phyloP scores from a whole-genome alignment of 2,113 vertebrate species.

The Nothoprocta pentlandii region DNA sequence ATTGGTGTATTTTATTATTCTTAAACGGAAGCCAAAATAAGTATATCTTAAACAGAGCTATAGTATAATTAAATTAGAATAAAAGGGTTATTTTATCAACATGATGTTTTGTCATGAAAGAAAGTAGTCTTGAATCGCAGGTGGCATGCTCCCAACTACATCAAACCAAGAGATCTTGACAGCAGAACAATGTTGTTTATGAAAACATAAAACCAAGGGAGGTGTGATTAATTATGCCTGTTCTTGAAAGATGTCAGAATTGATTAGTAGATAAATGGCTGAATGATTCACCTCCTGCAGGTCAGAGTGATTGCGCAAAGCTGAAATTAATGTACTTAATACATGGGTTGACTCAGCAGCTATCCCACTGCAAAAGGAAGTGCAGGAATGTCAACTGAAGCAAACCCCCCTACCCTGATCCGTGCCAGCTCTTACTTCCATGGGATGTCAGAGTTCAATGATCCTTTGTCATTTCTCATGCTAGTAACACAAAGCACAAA shows the following conservation, averaged over 20 bases:
- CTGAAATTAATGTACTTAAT: slow-evolving; percentile 65
- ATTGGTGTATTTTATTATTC: not conserved
- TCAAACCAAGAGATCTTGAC: slow-evolving; percentile 42
- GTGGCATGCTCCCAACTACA: slow-evolving; percentile 37
- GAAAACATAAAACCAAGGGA: slow-evolving; percentile 71
- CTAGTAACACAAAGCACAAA: not conserved
- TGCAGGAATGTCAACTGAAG: not conserved
- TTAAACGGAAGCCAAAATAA: not conserved
- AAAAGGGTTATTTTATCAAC: slow-evolving; percentile 56
- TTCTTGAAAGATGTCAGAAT: slow-evolving; percentile 73
- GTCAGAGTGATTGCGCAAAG: slow-evolving; percentile 71
- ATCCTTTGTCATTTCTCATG: not conserved
- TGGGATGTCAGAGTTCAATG: not conserved
- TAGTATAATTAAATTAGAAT: slow-evolving; percentile 50
- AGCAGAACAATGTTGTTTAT: slow-evolving; percentile 72
- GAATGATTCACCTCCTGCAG: slow-evolving; percentile 74
- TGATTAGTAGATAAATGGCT: slow-evolving; percentile 74
- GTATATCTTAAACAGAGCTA: slow-evolving; percentile 43
- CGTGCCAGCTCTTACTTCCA: not conserved
- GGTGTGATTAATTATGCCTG: slow-evolving; percentile 74
- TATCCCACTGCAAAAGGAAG: slow-evolving; percentile 39
- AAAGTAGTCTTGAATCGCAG: slow-evolving; percentile 46
- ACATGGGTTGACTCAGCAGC: slow-evolving; percentile 55
- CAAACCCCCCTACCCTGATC: not conserved
- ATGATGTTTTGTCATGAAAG: slow-evolving; percentile 21